Evolutionary conservation across 2,113 vertebrate species (phyloP).

Genomic region (Cheilinus undulatus): DNA sequence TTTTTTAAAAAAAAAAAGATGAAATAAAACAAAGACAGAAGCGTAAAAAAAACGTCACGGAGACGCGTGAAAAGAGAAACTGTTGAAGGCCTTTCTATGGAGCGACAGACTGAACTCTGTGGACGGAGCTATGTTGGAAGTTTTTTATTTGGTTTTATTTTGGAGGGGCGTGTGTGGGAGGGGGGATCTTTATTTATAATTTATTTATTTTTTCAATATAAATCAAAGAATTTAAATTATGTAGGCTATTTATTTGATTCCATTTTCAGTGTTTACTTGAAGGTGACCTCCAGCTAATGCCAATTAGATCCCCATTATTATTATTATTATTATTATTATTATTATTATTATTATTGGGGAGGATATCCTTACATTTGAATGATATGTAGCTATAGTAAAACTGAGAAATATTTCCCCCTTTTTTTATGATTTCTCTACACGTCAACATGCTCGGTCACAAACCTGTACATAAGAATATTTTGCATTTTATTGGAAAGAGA

Average conservation of each 20-base stretch:
- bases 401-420: constrained; percentile 47
- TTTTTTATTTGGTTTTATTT: constrained; percentile 27
- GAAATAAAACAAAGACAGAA: constrained; percentile 49
- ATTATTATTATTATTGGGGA: constrained; percentile 42
- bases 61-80: constrained; percentile 31
- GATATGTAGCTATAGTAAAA: constrained; percentile 20
- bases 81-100: constrained; percentile 33
- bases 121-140: constrained; percentile 48
- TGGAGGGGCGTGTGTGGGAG: constrained; percentile 51
- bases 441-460: constrained; percentile 47
- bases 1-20: too few relatives aligned
- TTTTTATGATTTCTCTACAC: constrained; percentile 47
- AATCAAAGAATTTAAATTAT: constrained; percentile 80
- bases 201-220: constrained; percentile 82
- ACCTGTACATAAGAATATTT: constrained; percentile 86
- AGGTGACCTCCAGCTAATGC: constrained; percentile 45
- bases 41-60: constrained; percentile 10
- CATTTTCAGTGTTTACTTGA: constrained; percentile 69
- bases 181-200: constrained; percentile 81
- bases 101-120: constrained; percentile 46
- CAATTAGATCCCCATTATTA: constrained; percentile 45
- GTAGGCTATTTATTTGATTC: constrained; percentile 82
- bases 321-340: constrained; percentile 57
- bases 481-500: constrained; percentile 76
- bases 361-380: constrained; percentile 7